Conservation (phyloP, 2,797 vertebrate genomes). For the Etheostoma nigrum region DNA sequence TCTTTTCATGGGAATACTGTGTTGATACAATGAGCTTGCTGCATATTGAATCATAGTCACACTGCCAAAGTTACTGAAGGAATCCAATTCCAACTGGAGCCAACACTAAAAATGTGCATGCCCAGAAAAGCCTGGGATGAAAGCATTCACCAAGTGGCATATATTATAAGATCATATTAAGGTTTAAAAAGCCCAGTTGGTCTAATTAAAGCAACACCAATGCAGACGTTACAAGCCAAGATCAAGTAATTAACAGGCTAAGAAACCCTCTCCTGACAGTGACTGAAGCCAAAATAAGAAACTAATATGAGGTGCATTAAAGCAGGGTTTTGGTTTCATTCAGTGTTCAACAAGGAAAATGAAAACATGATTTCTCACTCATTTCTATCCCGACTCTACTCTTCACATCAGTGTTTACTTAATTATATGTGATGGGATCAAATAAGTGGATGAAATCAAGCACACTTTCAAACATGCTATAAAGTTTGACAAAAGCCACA, state of each 20-base stretch:
- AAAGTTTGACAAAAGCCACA: slow-evolving; percentile 1
- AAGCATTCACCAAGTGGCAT: slow-evolving; percentile 50
- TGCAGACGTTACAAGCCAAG: slow-evolving; percentile 43
- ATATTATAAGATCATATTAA: slow-evolving; percentile 55
- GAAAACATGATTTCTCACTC: slow-evolving; percentile 7
- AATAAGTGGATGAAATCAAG: not conserved
- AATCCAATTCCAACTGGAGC: slow-evolving; percentile 34
- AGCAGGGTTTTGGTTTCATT: slow-evolving; percentile 12
- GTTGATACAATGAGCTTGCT: slow-evolving; percentile 27
- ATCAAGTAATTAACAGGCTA: slow-evolving; percentile 58
- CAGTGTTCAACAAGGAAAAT: not conserved
- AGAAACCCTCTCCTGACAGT: slow-evolving; percentile 40
- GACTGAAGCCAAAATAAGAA: slow-evolving; percentile 43
- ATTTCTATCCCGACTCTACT: slow-evolving; percentile 8
- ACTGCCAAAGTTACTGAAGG: slow-evolving; percentile 25
- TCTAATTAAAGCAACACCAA: slow-evolving; percentile 59
- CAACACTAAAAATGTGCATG: slow-evolving; percentile 22
- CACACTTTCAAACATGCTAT: not conserved
- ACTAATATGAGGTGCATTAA: slow-evolving; percentile 13
- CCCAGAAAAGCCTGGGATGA: slow-evolving; percentile 39
- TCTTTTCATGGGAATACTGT: slow-evolving; percentile 36
- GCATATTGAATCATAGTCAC: slow-evolving; percentile 25
- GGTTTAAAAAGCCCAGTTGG: slow-evolving; percentile 65
- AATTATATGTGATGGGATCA: slow-evolving; percentile 11
- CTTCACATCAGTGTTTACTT: slow-evolving; percentile 7